Evolutionary conservation across 92 coral and sea anemone genomes (phyloP).

Genomic region (Parazoanthus darwini): DNA sequence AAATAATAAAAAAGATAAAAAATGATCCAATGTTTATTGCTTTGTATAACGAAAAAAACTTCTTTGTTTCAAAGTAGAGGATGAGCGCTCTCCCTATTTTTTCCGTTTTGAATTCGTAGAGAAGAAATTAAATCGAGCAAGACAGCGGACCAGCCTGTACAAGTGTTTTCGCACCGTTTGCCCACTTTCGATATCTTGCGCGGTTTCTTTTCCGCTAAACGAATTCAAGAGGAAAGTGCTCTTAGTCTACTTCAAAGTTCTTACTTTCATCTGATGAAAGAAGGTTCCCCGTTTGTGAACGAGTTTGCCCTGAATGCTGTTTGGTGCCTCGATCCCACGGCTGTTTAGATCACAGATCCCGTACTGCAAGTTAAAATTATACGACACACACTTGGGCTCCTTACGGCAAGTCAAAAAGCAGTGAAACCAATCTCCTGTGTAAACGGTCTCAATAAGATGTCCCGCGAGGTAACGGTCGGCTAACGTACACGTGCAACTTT

Average conservation of each 20-base stretch:
- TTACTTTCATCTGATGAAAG: not conserved
- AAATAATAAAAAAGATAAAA: too few relatives aligned
- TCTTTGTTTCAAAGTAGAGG: too few relatives aligned
- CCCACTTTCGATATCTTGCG: too few relatives aligned
- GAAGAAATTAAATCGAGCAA: too few relatives aligned
- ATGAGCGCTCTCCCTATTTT: too few relatives aligned
- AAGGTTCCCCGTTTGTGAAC: not conserved
- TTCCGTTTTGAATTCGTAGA: too few relatives aligned
- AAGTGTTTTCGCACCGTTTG: too few relatives aligned
- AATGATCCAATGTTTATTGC: too few relatives aligned
- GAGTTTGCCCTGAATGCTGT: not conserved
- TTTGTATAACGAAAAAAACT: too few relatives aligned
- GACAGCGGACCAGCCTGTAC: too few relatives aligned
- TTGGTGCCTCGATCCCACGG: not conserved
- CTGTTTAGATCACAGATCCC: not conserved
- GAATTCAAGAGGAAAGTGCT: too few relatives aligned
- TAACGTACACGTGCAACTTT: not conserved
- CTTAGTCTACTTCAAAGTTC: not conserved
- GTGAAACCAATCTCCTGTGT: conserved; percentile 7
- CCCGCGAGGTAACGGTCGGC: not conserved
- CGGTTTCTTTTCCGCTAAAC: too few relatives aligned
- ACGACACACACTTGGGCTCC: not conserved
- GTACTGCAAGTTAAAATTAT: not conserved
- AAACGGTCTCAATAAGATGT: conserved; percentile 3
- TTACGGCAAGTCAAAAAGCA: not conserved